A percentile compares a stretch with the other conserved stretches of the same genome.
Conservation (phyloP, 2,888 invertebrate species). For the Drosophila yooni region DNA sequence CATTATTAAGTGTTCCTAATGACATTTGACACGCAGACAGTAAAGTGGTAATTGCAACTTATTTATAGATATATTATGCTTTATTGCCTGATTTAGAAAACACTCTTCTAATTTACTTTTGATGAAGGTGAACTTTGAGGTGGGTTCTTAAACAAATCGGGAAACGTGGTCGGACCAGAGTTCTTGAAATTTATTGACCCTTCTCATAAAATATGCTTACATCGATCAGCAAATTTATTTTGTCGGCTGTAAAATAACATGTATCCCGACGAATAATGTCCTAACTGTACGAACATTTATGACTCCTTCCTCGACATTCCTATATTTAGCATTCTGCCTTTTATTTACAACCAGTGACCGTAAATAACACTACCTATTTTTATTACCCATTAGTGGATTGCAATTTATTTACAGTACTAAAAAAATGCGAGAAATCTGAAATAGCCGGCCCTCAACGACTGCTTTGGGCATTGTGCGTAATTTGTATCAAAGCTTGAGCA, state of each 20-base stretch:
- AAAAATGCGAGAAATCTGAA: neutral
- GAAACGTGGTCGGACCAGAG: neutral
- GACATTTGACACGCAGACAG: neutral
- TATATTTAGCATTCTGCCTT: too few relatives aligned
- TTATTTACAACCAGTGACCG: neutral
- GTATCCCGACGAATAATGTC: neutral
- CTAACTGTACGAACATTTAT: neutral
- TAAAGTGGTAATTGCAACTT: neutral
- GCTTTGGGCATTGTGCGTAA: neutral
- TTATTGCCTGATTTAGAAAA: neutral
- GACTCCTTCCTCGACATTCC: neutral
- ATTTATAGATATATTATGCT: neutral
- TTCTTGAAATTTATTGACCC: neutral
- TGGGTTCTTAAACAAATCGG: neutral
- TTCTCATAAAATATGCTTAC: neutral
- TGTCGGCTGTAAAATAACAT: neutral
- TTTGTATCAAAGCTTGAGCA: neutral
- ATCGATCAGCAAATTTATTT: neutral
- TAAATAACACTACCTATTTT: neutral
- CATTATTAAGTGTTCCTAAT: conserved; percentile 1
- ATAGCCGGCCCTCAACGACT: neutral
- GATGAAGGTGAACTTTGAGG: neutral
- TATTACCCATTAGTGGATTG: neutral
- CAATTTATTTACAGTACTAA: neutral
- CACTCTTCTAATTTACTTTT: neutral